Conservation (phyloP, 2,113 vertebrate genomes). For the Regulus satrapa region DNA sequence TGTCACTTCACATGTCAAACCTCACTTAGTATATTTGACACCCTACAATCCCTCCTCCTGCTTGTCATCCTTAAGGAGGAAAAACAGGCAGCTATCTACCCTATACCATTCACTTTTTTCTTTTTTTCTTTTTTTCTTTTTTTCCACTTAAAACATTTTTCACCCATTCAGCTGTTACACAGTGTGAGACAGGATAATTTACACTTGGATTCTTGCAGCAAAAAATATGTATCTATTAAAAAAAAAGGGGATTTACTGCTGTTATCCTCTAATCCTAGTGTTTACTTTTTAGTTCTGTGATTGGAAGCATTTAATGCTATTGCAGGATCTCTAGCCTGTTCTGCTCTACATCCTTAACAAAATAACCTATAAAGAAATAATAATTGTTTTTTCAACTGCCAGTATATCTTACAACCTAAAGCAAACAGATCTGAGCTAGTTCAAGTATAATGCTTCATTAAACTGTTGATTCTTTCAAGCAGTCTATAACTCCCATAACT, state of each 20-base stretch:
- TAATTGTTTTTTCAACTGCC: not conserved
- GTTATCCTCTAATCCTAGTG: not conserved
- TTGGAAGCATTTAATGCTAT: not conserved
- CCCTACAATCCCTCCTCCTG: not conserved
- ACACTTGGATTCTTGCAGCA: not conserved
- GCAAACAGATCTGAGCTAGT: not conserved
- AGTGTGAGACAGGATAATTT: not conserved
- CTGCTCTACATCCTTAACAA: not conserved
- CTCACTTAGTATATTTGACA: not conserved
- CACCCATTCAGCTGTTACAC: not conserved
- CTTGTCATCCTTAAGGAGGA: not conserved
- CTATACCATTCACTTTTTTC: not conserved
- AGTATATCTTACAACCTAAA: not conserved
- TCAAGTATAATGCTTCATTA: not conserved
- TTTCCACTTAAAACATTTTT: not conserved
- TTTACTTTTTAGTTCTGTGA: not conserved
- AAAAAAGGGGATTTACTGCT: not conserved
- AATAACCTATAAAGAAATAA: not conserved
- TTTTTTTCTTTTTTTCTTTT: too few relatives aligned
- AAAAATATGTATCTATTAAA: not conserved
- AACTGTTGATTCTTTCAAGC: not conserved
- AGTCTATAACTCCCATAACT: not conserved
- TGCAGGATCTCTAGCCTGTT: not conserved
- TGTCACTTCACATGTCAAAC: not conserved
- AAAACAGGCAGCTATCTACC: not conserved